Percentiles rank a stretch among this genome's conserved stretches.
phyloP scores from a whole-genome alignment of 2,113 vertebrate genomes.

The Microcebus tavaratra region DNA sequence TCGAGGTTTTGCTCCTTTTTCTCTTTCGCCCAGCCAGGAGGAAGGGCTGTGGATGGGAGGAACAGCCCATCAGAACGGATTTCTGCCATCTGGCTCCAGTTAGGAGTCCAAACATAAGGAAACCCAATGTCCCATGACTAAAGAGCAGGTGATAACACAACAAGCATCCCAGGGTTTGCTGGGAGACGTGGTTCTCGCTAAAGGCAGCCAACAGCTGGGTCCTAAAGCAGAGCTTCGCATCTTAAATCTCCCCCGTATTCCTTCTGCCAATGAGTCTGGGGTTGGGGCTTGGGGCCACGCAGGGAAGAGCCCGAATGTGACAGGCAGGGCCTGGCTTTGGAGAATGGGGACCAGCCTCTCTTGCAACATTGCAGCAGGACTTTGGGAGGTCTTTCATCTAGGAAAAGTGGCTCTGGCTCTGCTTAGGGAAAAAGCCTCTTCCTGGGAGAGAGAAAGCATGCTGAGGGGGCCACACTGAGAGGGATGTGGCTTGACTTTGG shows the following conservation, averaged over 20 bases:
- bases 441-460: neutral
- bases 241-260: neutral
- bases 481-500: neutral
- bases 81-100: neutral
- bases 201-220: neutral
- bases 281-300: neutral
- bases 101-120: neutral
- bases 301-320: neutral
- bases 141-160: neutral
- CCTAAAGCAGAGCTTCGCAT: neutral
- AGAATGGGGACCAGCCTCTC: neutral
- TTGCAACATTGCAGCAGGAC: neutral
- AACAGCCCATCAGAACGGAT: neutral
- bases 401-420: neutral
- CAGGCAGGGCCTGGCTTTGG: neutral
- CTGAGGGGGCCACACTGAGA: neutral
- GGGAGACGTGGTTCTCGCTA: neutral
- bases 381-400: neutral
- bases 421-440: neutral
- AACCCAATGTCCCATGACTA: neutral
- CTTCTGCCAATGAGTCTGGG: fast-evolving
- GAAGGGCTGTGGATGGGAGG: constrained; percentile 83
- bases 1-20: constrained; percentile 92
- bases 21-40: constrained; percentile 92
- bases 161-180: neutral